Evolutionary conservation across 2,888 invertebrate genomes (phyloP), one percentile per base, ranked within the genome.

Genomic region (Fragum fragum): DNA sequence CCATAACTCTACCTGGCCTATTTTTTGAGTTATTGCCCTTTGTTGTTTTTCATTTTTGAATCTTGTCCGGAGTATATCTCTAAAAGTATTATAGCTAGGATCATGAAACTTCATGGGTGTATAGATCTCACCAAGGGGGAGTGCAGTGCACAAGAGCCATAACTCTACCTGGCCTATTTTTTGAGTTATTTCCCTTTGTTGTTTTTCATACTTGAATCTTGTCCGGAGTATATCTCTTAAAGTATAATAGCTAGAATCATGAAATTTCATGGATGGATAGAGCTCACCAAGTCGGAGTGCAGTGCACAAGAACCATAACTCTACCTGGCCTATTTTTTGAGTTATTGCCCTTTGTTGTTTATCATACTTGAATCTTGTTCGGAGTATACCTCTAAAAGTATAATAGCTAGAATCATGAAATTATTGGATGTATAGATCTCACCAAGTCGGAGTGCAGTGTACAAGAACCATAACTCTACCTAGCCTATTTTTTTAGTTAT

Each of bases 1-100:
- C 47, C 47, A 47, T 14, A 47, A 47, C 47, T 47, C 47, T 47
- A 47, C 47, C 14, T 47, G 47, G 47, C 47, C 14, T 47, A 47
- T 47, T 47, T n/a, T 47, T 47, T 47, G 47, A 47, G 47, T 47
- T 47, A 47, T 47, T 47, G 47, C 47, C 47, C 47, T 47, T 47
- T 47, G 47, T 47, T 47, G 47, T 47, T 47, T 47, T 47, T 47
- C 47, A 47, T 5, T 9, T 14, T 47, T 47, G 47, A 47, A 47
- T 47, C 47, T 47, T 47, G 47, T 47, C 47, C 47, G 47, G 47
- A 47, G 47, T 47, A 47, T 47, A 47, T 47, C 47, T 47, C 47
- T 47, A 9, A 47, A 47, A 47, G 47, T 47, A 47, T 47, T 9
- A 47, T 47, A 47, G 47, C 47, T 47, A 47, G 47, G 47, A 47